Evolutionary conservation across 2,797 vertebrate species (phyloP), one percentile per base, ranked within the genome.

Genomic region (Ibycter americanus): DNA sequence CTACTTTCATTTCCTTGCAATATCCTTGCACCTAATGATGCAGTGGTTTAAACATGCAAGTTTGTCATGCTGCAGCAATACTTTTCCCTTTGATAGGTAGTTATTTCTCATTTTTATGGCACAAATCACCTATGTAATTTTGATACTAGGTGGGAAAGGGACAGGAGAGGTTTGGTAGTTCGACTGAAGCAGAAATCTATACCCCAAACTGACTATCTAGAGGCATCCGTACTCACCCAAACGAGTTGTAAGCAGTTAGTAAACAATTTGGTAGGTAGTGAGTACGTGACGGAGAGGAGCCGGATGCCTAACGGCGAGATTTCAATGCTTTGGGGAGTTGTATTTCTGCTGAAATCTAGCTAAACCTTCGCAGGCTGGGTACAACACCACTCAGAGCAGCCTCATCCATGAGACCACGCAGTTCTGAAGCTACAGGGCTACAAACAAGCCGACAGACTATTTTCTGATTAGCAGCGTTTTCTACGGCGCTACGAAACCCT

Each of bases 31-130:
- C 62, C 78, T 90, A 93, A 89, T 19, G 31, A 93, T 86, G 93
- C 84, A 94, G 86, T 12, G 44, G 72, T 97, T 96, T 47, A 80
- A 94, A 72, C 47, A 42, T 9, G 32, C 73, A 96, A 93, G 83
- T 97, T 96, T 96, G 81, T 83, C 91, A 97, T 96, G 93, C 97
- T 96, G 95, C 94, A 97, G 95, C 76, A 92, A 38, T 29, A 89
- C 83, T 92, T 96, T 91, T 36, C 74, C 86, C 92, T 36, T 62
- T 42, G 87, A 71, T 77, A 83, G 59, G 68, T 46, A 89, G 67
- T 80, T 93, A 83, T 80, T 78, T 71, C 20, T 71, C 36, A 21
- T 72, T 93, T 91, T 87, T 58, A 40, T 78, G 84, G 91, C 76
- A 40, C 15, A 77, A 81, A 85, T 90, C 83, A 93, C 71, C 73